Conservation (phyloP, 1,140 invertebrate species). For the Marisa cornuarietis region DNA sequence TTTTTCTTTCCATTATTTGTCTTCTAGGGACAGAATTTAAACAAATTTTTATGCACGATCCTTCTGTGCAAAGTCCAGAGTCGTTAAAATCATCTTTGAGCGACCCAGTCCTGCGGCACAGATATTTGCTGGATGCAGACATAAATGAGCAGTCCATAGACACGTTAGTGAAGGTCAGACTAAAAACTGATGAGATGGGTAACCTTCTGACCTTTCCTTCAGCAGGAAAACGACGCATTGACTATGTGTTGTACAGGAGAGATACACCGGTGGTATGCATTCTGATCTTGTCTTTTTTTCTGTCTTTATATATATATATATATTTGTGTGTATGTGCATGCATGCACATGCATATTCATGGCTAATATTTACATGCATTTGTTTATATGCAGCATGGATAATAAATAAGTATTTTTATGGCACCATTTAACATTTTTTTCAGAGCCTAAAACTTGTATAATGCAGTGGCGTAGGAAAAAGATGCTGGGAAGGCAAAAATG, state of each 20-base stretch:
- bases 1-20: background rate
- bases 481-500: too few species aligned
- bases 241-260: constrained; percentile 39
- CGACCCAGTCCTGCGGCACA: constrained; percentile 37
- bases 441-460: too few species aligned
- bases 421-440: too few species aligned
- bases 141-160: constrained; percentile 32
- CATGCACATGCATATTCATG: background rate
- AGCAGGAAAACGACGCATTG: constrained; percentile 42
- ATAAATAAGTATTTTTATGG: too few species aligned
- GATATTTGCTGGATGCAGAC: constrained; percentile 42
- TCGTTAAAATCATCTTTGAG: constrained; percentile 32
- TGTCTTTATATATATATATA: background rate
- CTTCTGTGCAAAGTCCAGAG: constrained; percentile 32
- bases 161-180: constrained; percentile 24
- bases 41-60: constrained; percentile 31
- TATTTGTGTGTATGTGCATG: background rate
- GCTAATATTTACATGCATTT: too few species aligned
- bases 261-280: constrained; percentile 31
- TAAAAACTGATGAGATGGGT: constrained; percentile 33
- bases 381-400: too few species aligned
- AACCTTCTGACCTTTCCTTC: constrained; percentile 32
- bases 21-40: constrained; percentile 39
- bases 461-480: too few species aligned
- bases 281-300: background rate